Conservation (phyloP, 92 coral and sea anemone genomes). For the Parazoanthus atlanticus region DNA sequence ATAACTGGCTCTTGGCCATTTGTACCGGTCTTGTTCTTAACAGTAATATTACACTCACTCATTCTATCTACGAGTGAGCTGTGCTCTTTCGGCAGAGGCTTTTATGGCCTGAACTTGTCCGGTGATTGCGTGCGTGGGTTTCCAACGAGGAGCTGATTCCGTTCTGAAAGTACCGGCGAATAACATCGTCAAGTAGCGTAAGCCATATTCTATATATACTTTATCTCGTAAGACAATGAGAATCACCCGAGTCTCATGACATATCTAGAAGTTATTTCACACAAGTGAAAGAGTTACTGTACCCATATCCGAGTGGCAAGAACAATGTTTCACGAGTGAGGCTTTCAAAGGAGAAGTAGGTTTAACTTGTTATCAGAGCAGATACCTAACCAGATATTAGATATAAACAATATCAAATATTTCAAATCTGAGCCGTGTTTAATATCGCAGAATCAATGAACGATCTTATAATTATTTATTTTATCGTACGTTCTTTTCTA, state of each 20-base stretch:
- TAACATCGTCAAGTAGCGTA: not conserved
- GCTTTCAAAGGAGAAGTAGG: not conserved
- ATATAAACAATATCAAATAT: no score
- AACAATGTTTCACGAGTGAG: not conserved
- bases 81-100: not conserved
- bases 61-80: not conserved
- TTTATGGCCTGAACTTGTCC: not conserved
- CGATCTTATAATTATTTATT: not conserved
- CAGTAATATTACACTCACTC: slow-evolving; percentile 8
- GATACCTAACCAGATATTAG: not conserved
- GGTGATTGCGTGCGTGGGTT: not conserved
- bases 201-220: no score
- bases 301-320: not conserved
- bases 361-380: not conserved
- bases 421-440: not conserved
- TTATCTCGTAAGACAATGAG: not conserved
- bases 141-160: not conserved
- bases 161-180: not conserved
- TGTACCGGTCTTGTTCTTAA: slow-evolving; percentile 15
- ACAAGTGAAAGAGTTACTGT: not conserved
- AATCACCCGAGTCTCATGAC: no score
- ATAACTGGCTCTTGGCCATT: slow-evolving; percentile 19
- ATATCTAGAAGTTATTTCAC: no score
- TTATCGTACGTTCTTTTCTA: no score
- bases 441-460: not conserved